These are phyloP conservation scores for Cephalopterus ornatus DNA, from an alignment of 2,113 vertebrate genomes.

Conservation along the genomic window DNA sequence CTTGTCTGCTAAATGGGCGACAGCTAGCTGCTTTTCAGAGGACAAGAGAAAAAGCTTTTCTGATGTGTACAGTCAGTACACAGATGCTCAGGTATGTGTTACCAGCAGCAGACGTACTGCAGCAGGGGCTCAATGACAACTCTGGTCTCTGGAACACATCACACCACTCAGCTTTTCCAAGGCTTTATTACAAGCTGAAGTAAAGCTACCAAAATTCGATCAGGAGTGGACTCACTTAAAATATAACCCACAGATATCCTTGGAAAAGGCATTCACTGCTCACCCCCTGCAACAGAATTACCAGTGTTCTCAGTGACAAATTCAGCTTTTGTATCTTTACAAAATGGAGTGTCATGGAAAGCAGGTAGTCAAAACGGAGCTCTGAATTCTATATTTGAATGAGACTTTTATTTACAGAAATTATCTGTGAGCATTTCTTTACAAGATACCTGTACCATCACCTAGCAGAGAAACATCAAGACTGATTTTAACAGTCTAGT, in stretches of 20 bases:
- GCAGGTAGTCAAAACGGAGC: neutral
- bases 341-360: neutral
- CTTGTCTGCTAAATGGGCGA: neutral
- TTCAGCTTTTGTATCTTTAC: neutral
- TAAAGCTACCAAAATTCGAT: accelerated
- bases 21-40: neutral
- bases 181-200: neutral
- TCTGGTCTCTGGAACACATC: neutral
- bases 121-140: neutral
- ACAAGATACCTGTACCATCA: neutral
- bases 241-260: no score
- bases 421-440: neutral
- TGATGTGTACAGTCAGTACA: neutral
- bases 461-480: neutral
- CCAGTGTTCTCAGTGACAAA: neutral
- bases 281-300: neutral
- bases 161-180: neutral
- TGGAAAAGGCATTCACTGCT: neutral
- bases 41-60: neutral
- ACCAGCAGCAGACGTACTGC: neutral
- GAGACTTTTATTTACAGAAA: neutral
- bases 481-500: neutral
- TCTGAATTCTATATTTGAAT: neutral
- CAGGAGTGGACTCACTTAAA: neutral
- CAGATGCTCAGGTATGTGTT: neutral